Base-by-base conservation (phyloP, 2,797 vertebrate species). In the Orientallactaga sibirica region DNA sequence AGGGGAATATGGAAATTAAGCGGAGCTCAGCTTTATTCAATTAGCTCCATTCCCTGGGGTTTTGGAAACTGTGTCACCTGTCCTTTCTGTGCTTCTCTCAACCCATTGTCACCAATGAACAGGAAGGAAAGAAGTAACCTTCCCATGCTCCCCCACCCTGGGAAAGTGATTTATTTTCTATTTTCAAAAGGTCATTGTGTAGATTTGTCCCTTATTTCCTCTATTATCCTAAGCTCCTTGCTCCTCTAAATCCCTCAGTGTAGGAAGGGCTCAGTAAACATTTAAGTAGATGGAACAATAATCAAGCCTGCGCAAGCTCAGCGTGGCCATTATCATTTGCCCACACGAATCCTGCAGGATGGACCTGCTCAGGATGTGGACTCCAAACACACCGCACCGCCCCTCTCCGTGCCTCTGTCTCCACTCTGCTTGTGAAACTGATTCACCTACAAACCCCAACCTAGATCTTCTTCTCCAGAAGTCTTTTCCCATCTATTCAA, bases 171-270 rank as follows among this genome's bases (percentile, higher is more conserved):
- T 91, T 67, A 22, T 58, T 94, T 93, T 19, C 64, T 67, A 22
- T 58, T 94, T 93, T 19, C 64, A 58, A 58, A 86, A 95, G 41
- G 10, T 61, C 2, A 0, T 43, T 94, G 48, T 90, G 19, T 48
- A 88, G 78, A 55, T 48, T 91, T n/a, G 61, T 15, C 15, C 52
- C 86, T 83, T 71, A 78, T 89, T 85, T 90, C 48, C 64, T 37
- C 14, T 81, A 15, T 43, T 41, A 64, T 19, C 71, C 74, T 78
- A 68, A 85, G 11, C 61, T 61, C 81, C 64, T 33, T 20, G 22
- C 20, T 93, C 55, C 66, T 80, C 84, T 92, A 88, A 94, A 86
- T 93, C 20, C 48, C 41, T 10, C 33, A 62, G 15, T 76, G 89
- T 76, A n/a, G 18, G 48, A 62, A 80, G 48, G 25, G 16, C 24